A percentile compares a stretch with the other conserved stretches of the same genome.
Evolutionary conservation across 1,140 invertebrate species (phyloP).

Genomic region (Battus philenor): DNA sequence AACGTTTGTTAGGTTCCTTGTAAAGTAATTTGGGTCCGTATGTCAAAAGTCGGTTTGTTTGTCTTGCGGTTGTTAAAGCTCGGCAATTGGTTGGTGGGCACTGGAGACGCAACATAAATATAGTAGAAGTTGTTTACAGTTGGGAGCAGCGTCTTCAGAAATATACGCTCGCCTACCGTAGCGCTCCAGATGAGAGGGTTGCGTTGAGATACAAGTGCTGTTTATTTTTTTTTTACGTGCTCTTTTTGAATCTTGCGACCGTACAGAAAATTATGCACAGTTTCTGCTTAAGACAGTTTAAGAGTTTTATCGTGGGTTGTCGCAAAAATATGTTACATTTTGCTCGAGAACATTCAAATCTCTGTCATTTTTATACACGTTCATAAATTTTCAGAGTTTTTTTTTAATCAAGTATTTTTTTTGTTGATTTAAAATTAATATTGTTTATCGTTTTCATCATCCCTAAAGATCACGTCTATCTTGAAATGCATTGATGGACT

Average conservation of each 20-base stretch:
- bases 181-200: slow-evolving; percentile 53
- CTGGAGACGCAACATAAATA: slow-evolving; percentile 42
- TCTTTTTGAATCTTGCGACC: slow-evolving; percentile 46
- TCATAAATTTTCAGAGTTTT: too few species aligned
- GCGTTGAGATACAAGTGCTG: slow-evolving; percentile 60
- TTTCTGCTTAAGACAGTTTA: slow-evolving; percentile 47
- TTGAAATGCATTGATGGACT: too few species aligned
- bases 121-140: slow-evolving; percentile 49
- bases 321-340: slow-evolving; percentile 9
- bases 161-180: slow-evolving; percentile 35
- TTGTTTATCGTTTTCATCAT: too few species aligned
- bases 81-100: slow-evolving; percentile 22
- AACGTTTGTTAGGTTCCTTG: slow-evolving; percentile 2
- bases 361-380: not conserved
- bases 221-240: slow-evolving; percentile 54
- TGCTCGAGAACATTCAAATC: not conserved
- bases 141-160: slow-evolving; percentile 49
- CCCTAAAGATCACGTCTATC: too few species aligned
- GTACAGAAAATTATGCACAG: slow-evolving; percentile 51
- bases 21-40: slow-evolving; percentile 6
- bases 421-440: too few species aligned
- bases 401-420: too few species aligned
- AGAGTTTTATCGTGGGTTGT: slow-evolving; percentile 20
- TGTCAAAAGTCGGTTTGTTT: slow-evolving; percentile 18
- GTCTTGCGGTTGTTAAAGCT: slow-evolving; percentile 26